phyloP scores from a whole-genome alignment of 2,113 vertebrate species.

The Hipposideros armiger region DNA sequence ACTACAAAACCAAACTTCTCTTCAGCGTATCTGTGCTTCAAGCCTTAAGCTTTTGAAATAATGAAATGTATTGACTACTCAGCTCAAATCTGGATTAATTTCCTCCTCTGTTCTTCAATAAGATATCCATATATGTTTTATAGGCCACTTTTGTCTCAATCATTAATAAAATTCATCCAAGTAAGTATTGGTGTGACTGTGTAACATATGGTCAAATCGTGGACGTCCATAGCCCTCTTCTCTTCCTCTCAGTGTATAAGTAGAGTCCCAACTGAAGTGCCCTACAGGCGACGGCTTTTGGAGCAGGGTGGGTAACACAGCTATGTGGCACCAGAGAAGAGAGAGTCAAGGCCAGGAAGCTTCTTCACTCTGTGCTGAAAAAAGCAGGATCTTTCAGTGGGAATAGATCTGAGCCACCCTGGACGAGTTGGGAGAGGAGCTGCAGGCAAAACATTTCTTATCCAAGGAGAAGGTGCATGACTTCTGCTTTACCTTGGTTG shows the following conservation, averaged over 20 bases:
- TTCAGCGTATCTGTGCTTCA: not conserved
- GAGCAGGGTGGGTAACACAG: not conserved
- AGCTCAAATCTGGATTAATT: not conserved
- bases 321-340: not conserved
- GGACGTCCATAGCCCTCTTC: not conserved
- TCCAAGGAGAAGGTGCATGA: not conserved
- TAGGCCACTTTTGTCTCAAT: not conserved
- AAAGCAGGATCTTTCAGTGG: not conserved
- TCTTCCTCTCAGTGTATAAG: not conserved
- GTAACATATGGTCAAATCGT: not conserved
- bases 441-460: fast-evolving
- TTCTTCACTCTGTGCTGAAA: too few relatives aligned
- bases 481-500: not conserved
- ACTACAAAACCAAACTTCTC: not conserved
- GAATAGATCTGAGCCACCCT: not conserved
- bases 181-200: not conserved
- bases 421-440: not conserved
- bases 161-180: not conserved
- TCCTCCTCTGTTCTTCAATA: not conserved
- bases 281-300: not conserved
- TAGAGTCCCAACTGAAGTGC: not conserved
- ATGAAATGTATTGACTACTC: not conserved
- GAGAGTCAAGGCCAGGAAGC: not conserved
- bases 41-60: not conserved
- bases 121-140: not conserved